These are phyloP conservation scores for Acheta domesticus DNA, from an alignment of 2,888 invertebrate genomes.

Conservation along the genomic window DNA sequence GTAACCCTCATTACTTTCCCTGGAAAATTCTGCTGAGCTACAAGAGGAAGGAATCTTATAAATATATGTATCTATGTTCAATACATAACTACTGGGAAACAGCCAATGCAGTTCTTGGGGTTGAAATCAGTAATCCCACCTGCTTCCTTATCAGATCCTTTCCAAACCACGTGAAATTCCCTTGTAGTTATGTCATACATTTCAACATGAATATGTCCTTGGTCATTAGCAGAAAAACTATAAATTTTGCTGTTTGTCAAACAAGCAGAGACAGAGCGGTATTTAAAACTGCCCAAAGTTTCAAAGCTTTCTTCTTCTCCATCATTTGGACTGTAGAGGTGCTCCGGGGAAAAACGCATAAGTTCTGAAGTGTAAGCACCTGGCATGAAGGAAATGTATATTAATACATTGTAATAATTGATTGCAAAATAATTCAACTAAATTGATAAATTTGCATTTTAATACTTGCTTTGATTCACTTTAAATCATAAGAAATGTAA, in stretches of 20 bases:
- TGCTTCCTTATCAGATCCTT: background rate
- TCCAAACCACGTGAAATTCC: conserved; percentile 32
- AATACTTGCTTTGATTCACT: too few species aligned
- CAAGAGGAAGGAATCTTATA: too few species aligned
- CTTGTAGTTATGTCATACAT: conserved; percentile 26
- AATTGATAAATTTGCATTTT: too few species aligned
- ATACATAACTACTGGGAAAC: conserved; percentile 33
- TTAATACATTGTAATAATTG: background rate
- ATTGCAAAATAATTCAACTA: background rate
- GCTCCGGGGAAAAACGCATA: conserved; percentile 27
- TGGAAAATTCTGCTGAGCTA: too few species aligned
- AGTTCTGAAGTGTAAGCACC: conserved; percentile 32
- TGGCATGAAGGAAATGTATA: conserved; percentile 21
- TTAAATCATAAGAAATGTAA: too few species aligned
- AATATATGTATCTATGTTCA: background rate
- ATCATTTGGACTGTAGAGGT: background rate
- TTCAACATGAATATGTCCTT: conserved; percentile 29
- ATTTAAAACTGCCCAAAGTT: conserved; percentile 28
- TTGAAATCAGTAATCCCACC: conserved; percentile 27
- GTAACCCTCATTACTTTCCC: too few species aligned
- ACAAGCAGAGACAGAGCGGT: conserved; percentile 29
- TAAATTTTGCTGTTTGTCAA: conserved; percentile 31
- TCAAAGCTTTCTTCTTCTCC: conserved; percentile 20
- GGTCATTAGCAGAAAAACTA: conserved; percentile 32
- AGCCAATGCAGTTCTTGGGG: conserved; percentile 29